Conservation (phyloP, 2,888 invertebrate genomes). For the Synanthedon formicaeformis region DNA sequence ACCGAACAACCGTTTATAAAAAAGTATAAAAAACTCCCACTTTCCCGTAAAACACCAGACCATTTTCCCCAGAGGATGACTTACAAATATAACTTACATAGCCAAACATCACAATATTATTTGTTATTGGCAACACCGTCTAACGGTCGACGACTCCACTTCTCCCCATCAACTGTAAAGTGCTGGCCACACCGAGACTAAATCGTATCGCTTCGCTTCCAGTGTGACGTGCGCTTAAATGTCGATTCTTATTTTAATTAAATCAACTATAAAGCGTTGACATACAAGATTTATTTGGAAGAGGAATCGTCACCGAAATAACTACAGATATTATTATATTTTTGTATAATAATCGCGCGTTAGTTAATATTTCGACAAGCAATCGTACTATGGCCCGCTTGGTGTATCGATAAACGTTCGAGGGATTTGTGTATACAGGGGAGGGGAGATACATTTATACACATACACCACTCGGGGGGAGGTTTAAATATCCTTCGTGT, state of each 20-base stretch:
- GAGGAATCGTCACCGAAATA: not conserved
- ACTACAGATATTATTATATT: not conserved
- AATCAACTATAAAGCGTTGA: too few species aligned
- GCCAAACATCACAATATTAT: conserved; percentile 57
- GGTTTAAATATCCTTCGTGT: too few species aligned
- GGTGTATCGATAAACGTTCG: not conserved
- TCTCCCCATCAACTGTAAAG: too few species aligned
- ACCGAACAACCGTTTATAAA: conserved; percentile 10
- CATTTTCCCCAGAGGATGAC: conserved; percentile 45
- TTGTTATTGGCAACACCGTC: not conserved
- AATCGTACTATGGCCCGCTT: not conserved
- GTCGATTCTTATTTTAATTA: too few species aligned
- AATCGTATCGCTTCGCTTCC: too few species aligned
- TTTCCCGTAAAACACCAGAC: conserved; percentile 17
- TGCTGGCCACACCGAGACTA: too few species aligned
- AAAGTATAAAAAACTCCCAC: conserved; percentile 26
- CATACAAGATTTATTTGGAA: too few species aligned
- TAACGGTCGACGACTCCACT: not conserved
- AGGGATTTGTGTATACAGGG: not conserved
- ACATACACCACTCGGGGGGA: not conserved
- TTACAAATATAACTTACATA: conserved; percentile 50
- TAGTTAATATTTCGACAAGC: not conserved
- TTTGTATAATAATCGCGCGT: not conserved
- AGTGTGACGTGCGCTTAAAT: too few species aligned
- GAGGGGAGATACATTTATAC: not conserved